Conservation (phyloP, 1,140 invertebrate genomes). For the Dinothrombium tinctorium region DNA sequence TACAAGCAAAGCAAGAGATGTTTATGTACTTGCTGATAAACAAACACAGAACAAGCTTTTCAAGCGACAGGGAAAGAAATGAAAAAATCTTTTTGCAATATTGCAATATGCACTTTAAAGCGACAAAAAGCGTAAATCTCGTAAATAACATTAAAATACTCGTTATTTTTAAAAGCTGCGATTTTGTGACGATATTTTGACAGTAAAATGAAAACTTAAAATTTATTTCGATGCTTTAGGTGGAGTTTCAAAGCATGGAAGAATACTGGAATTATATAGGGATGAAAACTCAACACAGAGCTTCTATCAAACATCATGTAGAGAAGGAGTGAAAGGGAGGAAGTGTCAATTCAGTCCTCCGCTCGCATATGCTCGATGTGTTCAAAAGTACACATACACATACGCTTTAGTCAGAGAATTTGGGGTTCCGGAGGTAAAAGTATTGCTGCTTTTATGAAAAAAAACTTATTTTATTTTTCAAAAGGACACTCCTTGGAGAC, state of each 20-base stretch:
- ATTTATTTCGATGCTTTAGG: constrained; percentile 23
- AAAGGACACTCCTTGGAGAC: constrained; percentile 29
- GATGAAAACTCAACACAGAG: constrained; percentile 29
- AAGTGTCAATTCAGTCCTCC: constrained; percentile 44
- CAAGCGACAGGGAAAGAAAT: too few species aligned
- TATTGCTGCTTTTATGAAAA: too few species aligned
- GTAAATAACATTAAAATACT: too few species aligned
- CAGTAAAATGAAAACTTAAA: background rate
- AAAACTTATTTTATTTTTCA: background rate
- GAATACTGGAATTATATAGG: constrained; percentile 47
- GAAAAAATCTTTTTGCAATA: too few species aligned
- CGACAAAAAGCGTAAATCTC: too few species aligned
- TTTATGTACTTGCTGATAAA: too few species aligned
- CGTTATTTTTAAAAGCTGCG: too few species aligned
- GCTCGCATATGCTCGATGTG: constrained; percentile 33
- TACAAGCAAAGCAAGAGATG: too few species aligned
- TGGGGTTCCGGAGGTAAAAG: constrained; percentile 18
- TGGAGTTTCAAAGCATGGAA: constrained; percentile 41
- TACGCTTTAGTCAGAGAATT: constrained; percentile 44
- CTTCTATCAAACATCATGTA: constrained; percentile 57
- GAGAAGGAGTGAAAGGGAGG: constrained; percentile 36
- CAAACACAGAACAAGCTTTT: too few species aligned
- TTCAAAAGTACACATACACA: constrained; percentile 56
- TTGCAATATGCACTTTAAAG: too few species aligned
- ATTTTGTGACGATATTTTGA: too few species aligned